phyloP scores from a whole-genome alignment of 2,113 vertebrate species.

The human region DNA sequence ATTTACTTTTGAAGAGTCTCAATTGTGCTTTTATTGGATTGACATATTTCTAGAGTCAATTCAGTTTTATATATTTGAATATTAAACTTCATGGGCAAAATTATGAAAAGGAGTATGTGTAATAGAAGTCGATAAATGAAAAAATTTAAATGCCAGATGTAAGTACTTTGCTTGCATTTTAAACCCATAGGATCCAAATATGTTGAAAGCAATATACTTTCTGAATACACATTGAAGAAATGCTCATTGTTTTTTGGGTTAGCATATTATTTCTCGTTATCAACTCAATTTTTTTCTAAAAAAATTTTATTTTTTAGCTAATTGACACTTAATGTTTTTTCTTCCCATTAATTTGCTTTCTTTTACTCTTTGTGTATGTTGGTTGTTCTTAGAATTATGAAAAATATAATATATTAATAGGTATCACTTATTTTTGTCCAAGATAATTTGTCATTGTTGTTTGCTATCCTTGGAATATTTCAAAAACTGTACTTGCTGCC shows the following conservation, averaged over 20 bases:
- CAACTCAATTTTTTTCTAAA: background rate
- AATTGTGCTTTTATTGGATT: background rate
- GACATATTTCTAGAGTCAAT: constrained; percentile 38
- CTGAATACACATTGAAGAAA: background rate
- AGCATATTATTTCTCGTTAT: background rate
- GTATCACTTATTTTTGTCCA: background rate
- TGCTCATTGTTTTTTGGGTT: background rate
- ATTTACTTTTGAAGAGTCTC: background rate
- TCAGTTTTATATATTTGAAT: constrained; percentile 44
- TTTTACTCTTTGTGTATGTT: background rate
- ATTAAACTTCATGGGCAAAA: constrained; percentile 44
- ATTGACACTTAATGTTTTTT: background rate
- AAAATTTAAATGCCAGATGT: background rate
- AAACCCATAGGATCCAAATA: background rate
- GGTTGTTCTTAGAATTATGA: background rate
- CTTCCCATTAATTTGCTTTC: background rate
- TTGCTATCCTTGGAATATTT: background rate
- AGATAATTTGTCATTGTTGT: background rate
- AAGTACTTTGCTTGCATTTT: background rate
- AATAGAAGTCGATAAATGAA: background rate
- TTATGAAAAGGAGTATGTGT: constrained; percentile 47
- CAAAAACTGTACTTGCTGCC: background rate
- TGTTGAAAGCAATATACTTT: background rate
- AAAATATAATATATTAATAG: background rate
- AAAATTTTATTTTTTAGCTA: background rate